These are phyloP conservation scores for Berghia stephanieae DNA, from an alignment of 1,140 invertebrate genomes.

Conservation along the genomic window DNA sequence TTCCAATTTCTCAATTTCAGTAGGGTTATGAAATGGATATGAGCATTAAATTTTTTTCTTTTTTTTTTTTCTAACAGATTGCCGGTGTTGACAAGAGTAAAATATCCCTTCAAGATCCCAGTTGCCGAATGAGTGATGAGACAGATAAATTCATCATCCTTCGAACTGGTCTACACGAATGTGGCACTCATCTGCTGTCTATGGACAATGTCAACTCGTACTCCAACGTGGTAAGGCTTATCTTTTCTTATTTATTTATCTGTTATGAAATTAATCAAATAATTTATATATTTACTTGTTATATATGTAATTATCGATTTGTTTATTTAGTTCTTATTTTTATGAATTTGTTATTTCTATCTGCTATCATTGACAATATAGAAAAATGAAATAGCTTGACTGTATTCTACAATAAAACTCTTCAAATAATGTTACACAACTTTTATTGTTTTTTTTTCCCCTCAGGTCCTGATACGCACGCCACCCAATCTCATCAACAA, in stretches of 20 bases:
- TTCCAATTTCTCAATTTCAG: too few relatives aligned
- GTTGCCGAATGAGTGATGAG: not conserved
- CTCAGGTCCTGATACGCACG: not conserved
- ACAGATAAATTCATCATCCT: slow-evolving; percentile 20
- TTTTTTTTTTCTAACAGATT: not conserved
- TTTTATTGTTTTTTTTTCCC: not conserved
- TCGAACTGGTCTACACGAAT: not conserved
- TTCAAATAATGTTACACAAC: too few relatives aligned
- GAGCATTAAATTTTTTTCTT: too few relatives aligned
- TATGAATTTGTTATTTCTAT: too few relatives aligned
- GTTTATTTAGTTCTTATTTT: too few relatives aligned
- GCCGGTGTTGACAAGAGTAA: slow-evolving; percentile 10
- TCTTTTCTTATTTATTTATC: not conserved
- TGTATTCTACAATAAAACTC: too few relatives aligned
- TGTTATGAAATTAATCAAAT: not conserved
- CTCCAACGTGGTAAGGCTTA: not conserved
- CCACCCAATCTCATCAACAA: not conserved
- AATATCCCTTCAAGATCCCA: not conserved
- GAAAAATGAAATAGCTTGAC: too few relatives aligned
- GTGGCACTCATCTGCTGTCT: not conserved
- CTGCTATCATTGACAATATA: too few relatives aligned
- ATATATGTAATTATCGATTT: too few relatives aligned
- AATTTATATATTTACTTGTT: too few relatives aligned
- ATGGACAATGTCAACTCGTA: not conserved
- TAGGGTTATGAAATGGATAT: too few relatives aligned